Percentiles rank a stretch among this genome's conserved stretches.
Conservation (phyloP, 2,888 invertebrate genomes). For the Sphaerophoria rueppellii region DNA sequence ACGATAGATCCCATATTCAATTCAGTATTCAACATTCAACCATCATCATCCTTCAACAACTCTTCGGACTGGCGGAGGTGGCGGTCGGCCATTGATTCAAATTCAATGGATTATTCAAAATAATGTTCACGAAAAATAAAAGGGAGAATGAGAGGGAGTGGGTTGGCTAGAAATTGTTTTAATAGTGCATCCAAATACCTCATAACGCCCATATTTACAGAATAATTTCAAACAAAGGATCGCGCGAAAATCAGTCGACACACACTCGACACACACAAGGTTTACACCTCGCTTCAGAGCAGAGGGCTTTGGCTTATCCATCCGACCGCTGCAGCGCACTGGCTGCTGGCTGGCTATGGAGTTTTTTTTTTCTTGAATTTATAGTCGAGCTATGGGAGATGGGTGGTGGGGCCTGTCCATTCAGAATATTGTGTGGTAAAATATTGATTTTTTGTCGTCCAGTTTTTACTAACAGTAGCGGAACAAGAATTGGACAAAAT, state of each 20-base stretch:
- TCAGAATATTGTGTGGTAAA: no score
- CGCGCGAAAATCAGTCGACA: slow-evolving; percentile 53
- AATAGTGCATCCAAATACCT: slow-evolving; percentile 64
- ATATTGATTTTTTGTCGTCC: no score
- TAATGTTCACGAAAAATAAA: slow-evolving; percentile 48
- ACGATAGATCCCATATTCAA: background rate
- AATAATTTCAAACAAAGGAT: slow-evolving; percentile 60
- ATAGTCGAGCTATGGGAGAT: no score
- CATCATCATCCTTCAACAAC: background rate
- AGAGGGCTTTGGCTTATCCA: slow-evolving; percentile 1
- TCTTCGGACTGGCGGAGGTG: background rate
- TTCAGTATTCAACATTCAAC: background rate
- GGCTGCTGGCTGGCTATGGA: no score
- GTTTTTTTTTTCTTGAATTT: no score
- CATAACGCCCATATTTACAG: slow-evolving; percentile 60
- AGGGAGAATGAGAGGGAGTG: background rate
- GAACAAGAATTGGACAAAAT: no score
- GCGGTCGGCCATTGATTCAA: slow-evolving; percentile 39
- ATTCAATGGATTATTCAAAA: slow-evolving; percentile 70
- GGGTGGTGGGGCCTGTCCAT: no score
- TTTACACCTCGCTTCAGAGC: slow-evolving; percentile 57
- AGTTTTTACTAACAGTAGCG: no score
- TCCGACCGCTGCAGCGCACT: no score
- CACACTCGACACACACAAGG: slow-evolving; percentile 44
- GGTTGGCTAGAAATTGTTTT: slow-evolving; percentile 52